A percentile compares a stretch with the other conserved stretches of the same genome.
Evolutionary conservation across 2,888 invertebrate genomes (phyloP).

Genomic region (Amblyjoppa fuscipennis): DNA sequence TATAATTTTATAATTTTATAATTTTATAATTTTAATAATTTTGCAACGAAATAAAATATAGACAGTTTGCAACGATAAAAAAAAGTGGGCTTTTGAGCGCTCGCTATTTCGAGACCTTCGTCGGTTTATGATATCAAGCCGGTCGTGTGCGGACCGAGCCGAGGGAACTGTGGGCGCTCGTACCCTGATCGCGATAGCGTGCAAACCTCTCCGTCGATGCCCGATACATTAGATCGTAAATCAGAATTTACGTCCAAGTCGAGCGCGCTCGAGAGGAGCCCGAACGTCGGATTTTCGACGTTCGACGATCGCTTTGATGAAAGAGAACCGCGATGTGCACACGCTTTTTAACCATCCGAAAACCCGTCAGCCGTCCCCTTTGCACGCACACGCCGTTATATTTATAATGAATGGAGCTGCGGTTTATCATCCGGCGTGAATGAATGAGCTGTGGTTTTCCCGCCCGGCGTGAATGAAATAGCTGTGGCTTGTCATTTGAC

Average conservation of each 20-base stretch:
- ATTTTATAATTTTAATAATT: no score
- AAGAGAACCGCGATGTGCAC: neutral
- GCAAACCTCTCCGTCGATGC: conserved; percentile 9
- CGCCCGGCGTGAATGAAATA: neutral
- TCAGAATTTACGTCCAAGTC: conserved; percentile 53
- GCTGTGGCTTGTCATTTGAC: neutral
- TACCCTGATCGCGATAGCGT: neutral
- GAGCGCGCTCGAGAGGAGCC: conserved; percentile 3
- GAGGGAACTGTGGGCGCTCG: neutral
- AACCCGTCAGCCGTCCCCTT: neutral
- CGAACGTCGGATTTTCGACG: conserved; percentile 48
- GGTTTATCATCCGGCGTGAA: neutral
- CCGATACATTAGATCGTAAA: conserved; percentile 56
- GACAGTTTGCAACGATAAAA: neutral
- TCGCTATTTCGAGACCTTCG: neutral
- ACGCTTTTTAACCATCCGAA: neutral
- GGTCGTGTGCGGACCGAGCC: neutral
- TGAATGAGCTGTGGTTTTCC: no score
- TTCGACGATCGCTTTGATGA: conserved; percentile 2
- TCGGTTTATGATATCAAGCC: neutral
- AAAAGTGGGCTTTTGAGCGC: neutral
- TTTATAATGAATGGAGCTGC: neutral
- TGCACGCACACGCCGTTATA: neutral
- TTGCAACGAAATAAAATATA: neutral
- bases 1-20: neutral